These are phyloP conservation scores for Mirza zaza DNA, from an alignment of 2,113 vertebrate species.

Conservation along the genomic window DNA sequence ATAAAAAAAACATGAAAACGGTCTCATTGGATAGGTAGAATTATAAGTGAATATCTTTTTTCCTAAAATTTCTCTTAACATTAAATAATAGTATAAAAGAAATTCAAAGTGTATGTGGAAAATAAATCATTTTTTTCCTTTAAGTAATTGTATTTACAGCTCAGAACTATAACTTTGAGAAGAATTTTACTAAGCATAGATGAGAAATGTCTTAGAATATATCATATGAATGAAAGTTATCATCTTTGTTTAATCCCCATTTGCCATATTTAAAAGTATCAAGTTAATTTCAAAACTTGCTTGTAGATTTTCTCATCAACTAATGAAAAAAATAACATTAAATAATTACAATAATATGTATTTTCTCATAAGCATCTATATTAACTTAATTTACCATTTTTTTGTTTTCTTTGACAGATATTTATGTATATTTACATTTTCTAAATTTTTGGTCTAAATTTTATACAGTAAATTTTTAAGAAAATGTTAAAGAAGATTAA, in stretches of 20 bases:
- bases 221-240: background rate
- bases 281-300: constrained; percentile 15
- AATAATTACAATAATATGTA: background rate
- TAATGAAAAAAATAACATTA: background rate
- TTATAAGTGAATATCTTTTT: background rate
- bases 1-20: background rate
- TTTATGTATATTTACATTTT: background rate
- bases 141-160: background rate
- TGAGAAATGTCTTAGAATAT: background rate
- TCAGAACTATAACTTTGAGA: background rate
- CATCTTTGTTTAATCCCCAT: background rate
- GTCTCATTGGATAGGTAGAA: background rate
- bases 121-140: background rate
- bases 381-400: background rate
- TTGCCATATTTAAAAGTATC: background rate
- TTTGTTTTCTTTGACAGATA: background rate
- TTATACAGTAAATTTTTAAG: background rate
- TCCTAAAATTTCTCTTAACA: background rate
- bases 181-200: background rate
- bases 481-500: background rate
- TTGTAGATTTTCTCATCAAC: background rate
- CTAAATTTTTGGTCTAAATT: background rate
- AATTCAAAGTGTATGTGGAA: background rate
- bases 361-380: background rate
- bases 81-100: background rate